Evolutionary conservation across 2,888 invertebrate genomes (phyloP).

Genomic region (Ennomos fuscantarius): DNA sequence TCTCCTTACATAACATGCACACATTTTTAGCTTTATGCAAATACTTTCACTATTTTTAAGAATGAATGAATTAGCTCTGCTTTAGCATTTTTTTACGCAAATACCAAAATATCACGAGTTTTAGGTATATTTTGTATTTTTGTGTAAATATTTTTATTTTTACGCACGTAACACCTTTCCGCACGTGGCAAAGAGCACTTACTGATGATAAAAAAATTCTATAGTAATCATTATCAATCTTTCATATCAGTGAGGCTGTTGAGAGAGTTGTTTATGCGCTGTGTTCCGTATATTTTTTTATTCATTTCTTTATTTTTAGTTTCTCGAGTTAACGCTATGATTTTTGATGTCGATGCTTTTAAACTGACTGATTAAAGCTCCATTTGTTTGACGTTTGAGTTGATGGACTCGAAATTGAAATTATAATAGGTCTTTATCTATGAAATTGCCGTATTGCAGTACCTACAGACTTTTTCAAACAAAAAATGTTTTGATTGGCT

Average conservation of each 20-base stretch:
- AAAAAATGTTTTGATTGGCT: too few relatives aligned
- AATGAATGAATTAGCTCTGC: conserved; percentile 12
- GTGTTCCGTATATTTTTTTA: conserved; percentile 3
- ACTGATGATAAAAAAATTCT: conserved; percentile 36
- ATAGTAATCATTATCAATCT: conserved; percentile 39
- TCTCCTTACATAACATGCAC: conserved; percentile 28
- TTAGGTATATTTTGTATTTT: conserved; percentile 9
- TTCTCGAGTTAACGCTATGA: conserved; percentile 1
- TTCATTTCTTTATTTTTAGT: not conserved
- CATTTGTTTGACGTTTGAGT: too few relatives aligned
- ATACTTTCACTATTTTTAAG: conserved; percentile 42
- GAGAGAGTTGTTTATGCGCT: conserved; percentile 4
- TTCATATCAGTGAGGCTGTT: conserved; percentile 33
- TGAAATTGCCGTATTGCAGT: too few relatives aligned
- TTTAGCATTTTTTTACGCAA: conserved; percentile 36
- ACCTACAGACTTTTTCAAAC: too few relatives aligned
- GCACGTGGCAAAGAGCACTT: conserved; percentile 27
- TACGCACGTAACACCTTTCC: conserved; percentile 31
- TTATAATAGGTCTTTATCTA: too few relatives aligned
- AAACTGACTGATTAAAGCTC: too few relatives aligned
- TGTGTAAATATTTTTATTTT: conserved; percentile 13
- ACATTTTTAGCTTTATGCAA: conserved; percentile 36
- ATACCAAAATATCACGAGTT: conserved; percentile 33
- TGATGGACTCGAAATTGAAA: too few relatives aligned
- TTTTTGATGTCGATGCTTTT: too few relatives aligned